phyloP scores from a whole-genome alignment of 1,140 invertebrate species.

The Dinoponera quadriceps region DNA sequence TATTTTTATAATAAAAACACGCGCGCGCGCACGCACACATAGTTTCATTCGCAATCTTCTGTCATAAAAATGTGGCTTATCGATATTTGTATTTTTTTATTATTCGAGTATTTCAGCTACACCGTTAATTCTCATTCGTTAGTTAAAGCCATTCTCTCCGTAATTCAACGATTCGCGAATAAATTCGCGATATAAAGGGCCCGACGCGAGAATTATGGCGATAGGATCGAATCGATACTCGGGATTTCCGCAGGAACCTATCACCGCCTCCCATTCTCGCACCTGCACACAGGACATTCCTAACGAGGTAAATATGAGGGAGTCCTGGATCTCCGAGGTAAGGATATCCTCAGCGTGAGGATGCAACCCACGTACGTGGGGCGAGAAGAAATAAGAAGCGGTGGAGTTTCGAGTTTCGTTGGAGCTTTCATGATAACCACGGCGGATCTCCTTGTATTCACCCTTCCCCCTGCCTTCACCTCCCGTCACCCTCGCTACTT shows the following conservation, averaged over 20 bases:
- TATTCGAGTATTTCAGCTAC: not conserved
- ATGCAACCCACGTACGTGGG: constrained; percentile 70
- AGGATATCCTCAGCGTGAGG: constrained; percentile 50
- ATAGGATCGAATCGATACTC: constrained; percentile 63
- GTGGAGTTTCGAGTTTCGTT: constrained; percentile 70
- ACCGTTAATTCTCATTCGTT: not conserved
- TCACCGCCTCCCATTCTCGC: constrained; percentile 40
- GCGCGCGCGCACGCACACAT: no score
- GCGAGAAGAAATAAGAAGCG: constrained; percentile 68
- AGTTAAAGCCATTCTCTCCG: not conserved
- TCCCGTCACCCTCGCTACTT: constrained; percentile 17
- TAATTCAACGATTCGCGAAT: not conserved
- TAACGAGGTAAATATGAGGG: constrained; percentile 75
- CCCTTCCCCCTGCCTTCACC: constrained; percentile 24
- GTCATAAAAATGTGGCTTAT: not conserved
- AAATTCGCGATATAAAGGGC: not conserved
- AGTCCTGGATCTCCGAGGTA: constrained; percentile 60
- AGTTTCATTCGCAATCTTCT: no score
- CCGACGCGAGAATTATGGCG: constrained; percentile 17
- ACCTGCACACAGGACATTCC: constrained; percentile 67
- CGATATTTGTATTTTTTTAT: not conserved
- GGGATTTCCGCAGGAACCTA: constrained; percentile 1
- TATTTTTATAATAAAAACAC: no score
- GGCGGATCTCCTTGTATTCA: constrained; percentile 72
- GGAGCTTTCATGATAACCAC: constrained; percentile 72